These are phyloP conservation scores for Picathartes gymnocephalus DNA, from an alignment of 2,113 vertebrate species.

Conservation along the genomic window DNA sequence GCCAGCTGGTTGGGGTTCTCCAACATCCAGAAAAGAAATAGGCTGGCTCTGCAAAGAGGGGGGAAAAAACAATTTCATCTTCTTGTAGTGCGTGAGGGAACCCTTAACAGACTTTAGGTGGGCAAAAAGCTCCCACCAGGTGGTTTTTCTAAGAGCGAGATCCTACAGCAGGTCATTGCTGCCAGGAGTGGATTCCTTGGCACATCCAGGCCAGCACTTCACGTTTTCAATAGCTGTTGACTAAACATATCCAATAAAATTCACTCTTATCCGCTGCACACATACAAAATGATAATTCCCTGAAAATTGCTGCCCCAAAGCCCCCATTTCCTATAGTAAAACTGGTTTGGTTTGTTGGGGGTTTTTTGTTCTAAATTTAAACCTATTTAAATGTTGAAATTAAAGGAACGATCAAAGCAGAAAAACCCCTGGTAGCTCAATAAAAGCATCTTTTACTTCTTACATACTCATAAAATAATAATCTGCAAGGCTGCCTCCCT, in stretches of 20 bases:
- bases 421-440: background rate
- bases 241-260: background rate
- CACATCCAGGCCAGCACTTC: background rate
- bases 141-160: background rate
- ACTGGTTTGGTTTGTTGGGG: accelerated
- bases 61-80: too few relatives aligned
- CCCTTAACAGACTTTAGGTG: background rate
- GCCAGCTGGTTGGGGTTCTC: background rate
- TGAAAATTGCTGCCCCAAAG: background rate
- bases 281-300: background rate
- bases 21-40: background rate
- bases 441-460: background rate
- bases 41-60: background rate
- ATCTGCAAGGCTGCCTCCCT: background rate
- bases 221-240: accelerated
- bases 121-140: background rate
- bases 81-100: background rate
- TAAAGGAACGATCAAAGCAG: background rate
- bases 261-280: too few relatives aligned
- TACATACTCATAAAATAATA: background rate
- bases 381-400: background rate
- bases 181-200: background rate
- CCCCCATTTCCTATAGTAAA: background rate
- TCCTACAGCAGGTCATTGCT: background rate
- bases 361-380: background rate